These are phyloP conservation scores for Smittia aterrima DNA, from an alignment of 2,888 invertebrate species.

Conservation along the genomic window DNA sequence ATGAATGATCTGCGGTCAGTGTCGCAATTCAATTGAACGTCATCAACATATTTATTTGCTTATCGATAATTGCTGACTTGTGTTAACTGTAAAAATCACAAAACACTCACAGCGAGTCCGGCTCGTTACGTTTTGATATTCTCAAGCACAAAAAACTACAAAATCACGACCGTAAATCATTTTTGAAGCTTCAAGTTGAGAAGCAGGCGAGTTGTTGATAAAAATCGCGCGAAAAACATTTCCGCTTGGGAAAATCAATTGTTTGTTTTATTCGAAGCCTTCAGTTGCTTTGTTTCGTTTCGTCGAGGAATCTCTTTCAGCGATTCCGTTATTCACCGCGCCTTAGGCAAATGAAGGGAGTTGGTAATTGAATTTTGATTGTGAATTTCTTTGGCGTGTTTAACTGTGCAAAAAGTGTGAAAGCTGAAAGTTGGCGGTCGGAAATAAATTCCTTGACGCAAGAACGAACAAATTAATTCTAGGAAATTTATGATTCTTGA, in stretches of 20 bases:
- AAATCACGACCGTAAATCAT: conserved; percentile 11
- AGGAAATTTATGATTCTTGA: neutral
- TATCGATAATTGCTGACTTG: neutral
- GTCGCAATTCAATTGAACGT: neutral
- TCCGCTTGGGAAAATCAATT: conserved; percentile 18
- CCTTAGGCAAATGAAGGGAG: neutral
- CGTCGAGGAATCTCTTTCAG: neutral
- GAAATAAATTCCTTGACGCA: neutral
- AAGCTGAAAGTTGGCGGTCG: neutral
- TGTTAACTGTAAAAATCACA: neutral
- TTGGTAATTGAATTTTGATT: neutral
- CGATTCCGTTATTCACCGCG: neutral
- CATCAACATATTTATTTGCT: neutral
- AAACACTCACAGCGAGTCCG: neutral
- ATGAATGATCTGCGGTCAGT: too few species aligned
- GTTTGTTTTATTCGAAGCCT: neutral
- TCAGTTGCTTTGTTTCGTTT: neutral
- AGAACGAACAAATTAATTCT: conserved; percentile 20
- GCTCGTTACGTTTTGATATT: neutral
- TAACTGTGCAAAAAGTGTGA: neutral
- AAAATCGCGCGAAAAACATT: conserved; percentile 12
- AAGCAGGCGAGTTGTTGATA: conserved; percentile 1
- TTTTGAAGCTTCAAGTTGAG: neutral
- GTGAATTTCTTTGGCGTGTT: too few species aligned
- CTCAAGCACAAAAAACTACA: neutral